Percentiles rank a stretch among this genome's conserved stretches.
Evolutionary conservation across 2,797 vertebrate species (phyloP).

Genomic region (Lycodopsis pacificus): DNA sequence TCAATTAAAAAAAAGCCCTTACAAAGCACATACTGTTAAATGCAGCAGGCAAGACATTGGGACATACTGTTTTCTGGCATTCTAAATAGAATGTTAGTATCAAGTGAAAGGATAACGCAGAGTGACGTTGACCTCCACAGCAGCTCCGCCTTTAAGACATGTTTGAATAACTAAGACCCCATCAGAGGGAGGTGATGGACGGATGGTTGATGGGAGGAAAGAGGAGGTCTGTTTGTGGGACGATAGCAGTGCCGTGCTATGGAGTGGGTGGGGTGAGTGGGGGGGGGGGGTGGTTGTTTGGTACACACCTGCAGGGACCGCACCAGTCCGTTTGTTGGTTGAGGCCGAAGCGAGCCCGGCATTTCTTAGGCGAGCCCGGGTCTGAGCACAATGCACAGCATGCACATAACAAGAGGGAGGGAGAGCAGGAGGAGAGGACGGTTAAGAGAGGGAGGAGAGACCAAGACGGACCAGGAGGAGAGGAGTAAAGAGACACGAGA

Average conservation of each 20-base stretch:
- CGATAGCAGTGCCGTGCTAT: not conserved
- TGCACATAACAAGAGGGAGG: constrained; percentile 82
- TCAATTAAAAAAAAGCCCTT: too few relatives aligned
- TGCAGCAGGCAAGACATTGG: too few relatives aligned
- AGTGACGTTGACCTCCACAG: not conserved
- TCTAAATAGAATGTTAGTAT: not conserved
- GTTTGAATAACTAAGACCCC: not conserved
- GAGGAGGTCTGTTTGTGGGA: constrained; percentile 3
- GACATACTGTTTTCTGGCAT: too few relatives aligned
- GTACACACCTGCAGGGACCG: constrained; percentile 99
- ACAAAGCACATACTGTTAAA: not conserved
- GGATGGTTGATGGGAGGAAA: constrained; percentile 25
- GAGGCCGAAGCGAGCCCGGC: constrained; percentile 99
- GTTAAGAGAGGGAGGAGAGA: constrained; percentile 46
- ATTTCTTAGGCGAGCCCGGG: constrained; percentile 99
- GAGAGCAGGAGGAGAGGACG: constrained; percentile 25
- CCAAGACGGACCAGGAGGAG: constrained; percentile 22
- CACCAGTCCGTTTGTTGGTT: constrained; percentile 99
- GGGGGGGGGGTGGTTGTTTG: constrained; percentile 51
- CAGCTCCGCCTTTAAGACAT: constrained; percentile 29
- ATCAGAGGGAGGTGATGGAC: constrained; percentile 47
- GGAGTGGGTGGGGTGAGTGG: constrained; percentile 12
- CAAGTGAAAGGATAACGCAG: too few relatives aligned
- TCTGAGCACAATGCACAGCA: constrained; percentile 92
- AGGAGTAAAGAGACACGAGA: constrained; percentile 37